Percentiles rank a stretch among this genome's conserved stretches.
These are phyloP conservation scores for Corapipo altera DNA, from an alignment of 2,113 vertebrate genomes.

Conservation along the genomic window DNA sequence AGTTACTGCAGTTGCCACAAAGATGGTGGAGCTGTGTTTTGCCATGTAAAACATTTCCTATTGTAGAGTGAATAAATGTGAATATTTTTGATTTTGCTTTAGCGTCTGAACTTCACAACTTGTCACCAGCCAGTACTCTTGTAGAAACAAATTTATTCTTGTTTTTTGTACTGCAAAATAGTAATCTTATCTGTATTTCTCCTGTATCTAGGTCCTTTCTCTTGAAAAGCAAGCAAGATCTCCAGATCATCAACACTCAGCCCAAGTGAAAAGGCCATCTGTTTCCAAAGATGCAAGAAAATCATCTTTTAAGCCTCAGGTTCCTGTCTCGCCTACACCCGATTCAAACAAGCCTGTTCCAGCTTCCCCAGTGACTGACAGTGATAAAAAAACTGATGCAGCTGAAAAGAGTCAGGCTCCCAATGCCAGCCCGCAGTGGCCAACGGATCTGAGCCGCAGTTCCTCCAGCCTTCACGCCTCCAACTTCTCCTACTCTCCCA, in stretches of 20 bases:
- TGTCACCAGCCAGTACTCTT: background rate
- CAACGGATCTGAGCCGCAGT: constrained; percentile 76
- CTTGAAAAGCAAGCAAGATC: constrained; percentile 74
- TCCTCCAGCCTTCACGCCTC: constrained; percentile 80
- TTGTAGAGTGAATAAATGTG: background rate
- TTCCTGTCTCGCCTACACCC: constrained; percentile 27
- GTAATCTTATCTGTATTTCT: background rate
- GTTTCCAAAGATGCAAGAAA: constrained; percentile 75
- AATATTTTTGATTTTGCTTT: background rate
- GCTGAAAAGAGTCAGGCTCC: constrained; percentile 59
- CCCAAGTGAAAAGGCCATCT: constrained; percentile 79
- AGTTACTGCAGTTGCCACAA: background rate
- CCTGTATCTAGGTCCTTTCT: constrained; percentile 79
- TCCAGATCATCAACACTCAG: constrained; percentile 80
- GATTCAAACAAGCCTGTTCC: constrained; percentile 44
- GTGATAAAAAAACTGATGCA: constrained; percentile 43
- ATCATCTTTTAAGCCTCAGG: constrained; percentile 65
- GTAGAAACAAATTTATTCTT: background rate
- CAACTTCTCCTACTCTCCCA: constrained; percentile 77
- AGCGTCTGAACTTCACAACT: background rate
- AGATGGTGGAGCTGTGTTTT: background rate
- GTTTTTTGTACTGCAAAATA: background rate
- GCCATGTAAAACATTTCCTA: background rate
- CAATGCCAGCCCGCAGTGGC: constrained; percentile 66
- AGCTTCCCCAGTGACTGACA: constrained; percentile 68